phyloP scores from a whole-genome alignment of 1,140 invertebrate genomes.

The Megalopta genalis region DNA sequence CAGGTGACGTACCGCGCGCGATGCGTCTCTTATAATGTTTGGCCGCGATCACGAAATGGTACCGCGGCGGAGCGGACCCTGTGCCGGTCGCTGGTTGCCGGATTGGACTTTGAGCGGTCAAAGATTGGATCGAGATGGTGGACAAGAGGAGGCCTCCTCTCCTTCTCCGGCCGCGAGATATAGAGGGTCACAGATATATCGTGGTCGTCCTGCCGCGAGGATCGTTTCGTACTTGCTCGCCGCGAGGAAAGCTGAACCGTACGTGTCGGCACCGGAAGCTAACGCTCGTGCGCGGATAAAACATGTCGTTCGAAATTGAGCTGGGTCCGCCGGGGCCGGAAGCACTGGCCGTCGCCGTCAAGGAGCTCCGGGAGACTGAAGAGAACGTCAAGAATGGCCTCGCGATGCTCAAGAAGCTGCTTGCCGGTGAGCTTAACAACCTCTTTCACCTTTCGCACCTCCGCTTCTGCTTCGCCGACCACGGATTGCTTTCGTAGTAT shows the following conservation, averaged over 20 bases:
- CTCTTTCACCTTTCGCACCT: not conserved
- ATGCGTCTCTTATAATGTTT: not conserved
- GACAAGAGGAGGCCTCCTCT: slow-evolving; percentile 70
- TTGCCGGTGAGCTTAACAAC: slow-evolving; percentile 71
- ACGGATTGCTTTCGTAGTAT: too few species aligned
- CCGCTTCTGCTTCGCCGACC: too few species aligned
- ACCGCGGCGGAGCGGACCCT: not conserved
- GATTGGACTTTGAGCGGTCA: slow-evolving; percentile 77
- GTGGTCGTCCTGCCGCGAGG: slow-evolving; percentile 63
- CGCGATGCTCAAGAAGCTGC: slow-evolving; percentile 60
- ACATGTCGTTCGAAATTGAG: slow-evolving; percentile 69
- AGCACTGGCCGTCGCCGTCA: slow-evolving; percentile 81
- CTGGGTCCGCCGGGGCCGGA: slow-evolving; percentile 66
- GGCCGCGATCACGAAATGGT: not conserved
- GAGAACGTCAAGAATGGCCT: slow-evolving; percentile 83
- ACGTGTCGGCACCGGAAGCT: not conserved
- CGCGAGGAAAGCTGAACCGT: not conserved
- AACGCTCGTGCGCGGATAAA: not conserved
- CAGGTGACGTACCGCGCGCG: not conserved
- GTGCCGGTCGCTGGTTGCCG: not conserved
- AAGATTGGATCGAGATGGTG: slow-evolving; percentile 73
- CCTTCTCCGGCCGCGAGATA: slow-evolving; percentile 51
- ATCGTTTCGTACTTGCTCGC: slow-evolving; percentile 34
- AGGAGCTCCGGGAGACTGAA: slow-evolving; percentile 85
- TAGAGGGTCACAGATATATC: slow-evolving; percentile 70